Base-by-base conservation (phyloP, 2,888 invertebrate genomes). In the Odontothrips loti region DNA sequence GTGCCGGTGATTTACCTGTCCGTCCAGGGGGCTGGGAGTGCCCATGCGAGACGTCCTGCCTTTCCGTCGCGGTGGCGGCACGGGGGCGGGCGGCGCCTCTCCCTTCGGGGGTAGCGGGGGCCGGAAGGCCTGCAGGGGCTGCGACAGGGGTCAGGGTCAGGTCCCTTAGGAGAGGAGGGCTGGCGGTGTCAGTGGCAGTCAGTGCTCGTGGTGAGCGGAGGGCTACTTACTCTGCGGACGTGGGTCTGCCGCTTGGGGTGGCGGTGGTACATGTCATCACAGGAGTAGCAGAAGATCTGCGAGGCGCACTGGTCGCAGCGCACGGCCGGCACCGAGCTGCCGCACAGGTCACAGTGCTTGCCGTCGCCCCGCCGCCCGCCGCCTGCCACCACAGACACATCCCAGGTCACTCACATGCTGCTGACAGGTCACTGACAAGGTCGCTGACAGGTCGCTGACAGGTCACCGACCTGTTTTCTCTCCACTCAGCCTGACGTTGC, bases 241-340 rank as follows among this genome's bases (percentile, higher is more conserved):
- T 97, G 97, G 83, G 91, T 90, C 84, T 94, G 92, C 83, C 96
- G 90, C 86, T 96, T 96, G 0, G 97, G 96, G 87, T 97, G 97
- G 83, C 96, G 91, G 87, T 97, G 96, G 88, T 95, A 97, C 95
- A 96, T 96, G 86, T 96, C 96, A 87, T 97, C 96, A 88, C 97
- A 97, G 79, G 95, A 94, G 82, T 93, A 92, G 87, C 97, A 97
- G 85, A 96, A 96, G 81, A 94, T 93, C 85, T 95, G 95, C 29
- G 92, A 91, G 68, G 91, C 90, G 87, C 97, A 97, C 86, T 94
- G 93, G 82, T 94, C 92, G 88, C 97, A 97, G 63, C 92, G 91
- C 11, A 96, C 94, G 84, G 93, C 92, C 2, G 96, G 94, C 81
- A 92, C 91, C 20, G 94, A 92, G 8, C 93, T 93, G 48, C 96